Base-by-base conservation (phyloP, 2,797 vertebrate species). In the Jordanella pulchra region DNA sequence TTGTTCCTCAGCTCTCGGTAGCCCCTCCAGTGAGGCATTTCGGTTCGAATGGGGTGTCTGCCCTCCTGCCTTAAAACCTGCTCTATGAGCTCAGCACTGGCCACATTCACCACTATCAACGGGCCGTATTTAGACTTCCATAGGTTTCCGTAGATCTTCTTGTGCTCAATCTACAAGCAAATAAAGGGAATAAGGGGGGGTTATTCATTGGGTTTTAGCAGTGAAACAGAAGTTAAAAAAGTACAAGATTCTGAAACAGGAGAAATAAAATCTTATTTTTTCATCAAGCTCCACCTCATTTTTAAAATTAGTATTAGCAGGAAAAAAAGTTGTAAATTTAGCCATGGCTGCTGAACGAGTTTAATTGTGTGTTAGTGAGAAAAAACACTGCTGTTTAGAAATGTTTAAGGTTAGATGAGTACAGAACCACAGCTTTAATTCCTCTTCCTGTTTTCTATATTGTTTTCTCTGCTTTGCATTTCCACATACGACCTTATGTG, bases 21-120 rank as follows among this genome's bases (percentile, higher is more conserved):
- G 35, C 17, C 63, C 81, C 94, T 93, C 95, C 95, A 96, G 90
- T 95, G 94, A 21, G 86, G 88, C 95, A 96, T 95, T 79, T 94
- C 88, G 0, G 90, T 71, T 15, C 95, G 89, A 44, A 94, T 61
- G 0, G 95, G 95, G 66, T 85, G 79, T 6, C 79, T 90, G 1
- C 95, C 95, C 77, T 95, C 94, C 78, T 95, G 95, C 70, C 95
- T 88, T 75, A 95, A 64, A 7, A 95, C 92, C 79, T 95, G 90
- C 85, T 95, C 94, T 12, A 96, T 95, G 60, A 95, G 82, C 4
- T 95, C 90, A 0, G 93, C 92, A 1, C 76, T 91, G 77, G 95
- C 94, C 82, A 96, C 94, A 11, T 95, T 95, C 71, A 96, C 90
- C 42, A 96, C 61, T 1, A 89, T 80, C 75, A 95, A 0, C 0